A percentile compares a stretch with the other conserved stretches of the same genome.
Evolutionary conservation across 2,888 invertebrate genomes (phyloP).

Genomic region (Sicus ferrugineus): DNA sequence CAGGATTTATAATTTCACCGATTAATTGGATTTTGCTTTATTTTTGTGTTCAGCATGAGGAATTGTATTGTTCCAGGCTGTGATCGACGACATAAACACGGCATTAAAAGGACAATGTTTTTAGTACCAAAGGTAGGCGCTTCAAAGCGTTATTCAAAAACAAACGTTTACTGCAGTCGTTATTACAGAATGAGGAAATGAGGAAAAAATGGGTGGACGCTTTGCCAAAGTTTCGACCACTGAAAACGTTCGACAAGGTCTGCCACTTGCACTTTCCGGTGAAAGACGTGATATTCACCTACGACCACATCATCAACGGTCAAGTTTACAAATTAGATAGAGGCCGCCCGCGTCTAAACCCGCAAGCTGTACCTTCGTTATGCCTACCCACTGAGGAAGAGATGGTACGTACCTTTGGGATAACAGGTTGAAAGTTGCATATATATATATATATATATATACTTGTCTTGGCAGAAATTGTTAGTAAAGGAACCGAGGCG

Average conservation of each 20-base stretch:
- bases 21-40: neutral
- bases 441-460: too few relatives aligned
- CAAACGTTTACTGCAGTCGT: too few relatives aligned
- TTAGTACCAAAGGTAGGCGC: slow-evolving; percentile 47
- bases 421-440: too few relatives aligned
- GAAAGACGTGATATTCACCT: slow-evolving; percentile 48
- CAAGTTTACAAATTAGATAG: slow-evolving; percentile 50
- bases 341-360: slow-evolving; percentile 48
- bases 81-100: slow-evolving; percentile 43
- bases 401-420: too few relatives aligned
- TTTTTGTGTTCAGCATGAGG: slow-evolving; percentile 42
- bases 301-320: slow-evolving; percentile 52
- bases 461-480: too few relatives aligned
- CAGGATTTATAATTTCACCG: too few relatives aligned
- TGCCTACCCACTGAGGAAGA: slow-evolving; percentile 42
- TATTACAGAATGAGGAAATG: slow-evolving; percentile 42
- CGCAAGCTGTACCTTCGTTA: slow-evolving; percentile 48
- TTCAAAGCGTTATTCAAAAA: too few relatives aligned
- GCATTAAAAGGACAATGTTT: slow-evolving; percentile 48
- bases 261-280: slow-evolving; percentile 51
- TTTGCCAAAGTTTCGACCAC: slow-evolving; percentile 46
- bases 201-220: slow-evolving; percentile 48
- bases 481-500: too few relatives aligned
- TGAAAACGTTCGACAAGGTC: slow-evolving; percentile 49
- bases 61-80: slow-evolving; percentile 53